Evolutionary conservation across 2,888 invertebrate species (phyloP).

Genomic region (Eueremaeus valkanovi): DNA sequence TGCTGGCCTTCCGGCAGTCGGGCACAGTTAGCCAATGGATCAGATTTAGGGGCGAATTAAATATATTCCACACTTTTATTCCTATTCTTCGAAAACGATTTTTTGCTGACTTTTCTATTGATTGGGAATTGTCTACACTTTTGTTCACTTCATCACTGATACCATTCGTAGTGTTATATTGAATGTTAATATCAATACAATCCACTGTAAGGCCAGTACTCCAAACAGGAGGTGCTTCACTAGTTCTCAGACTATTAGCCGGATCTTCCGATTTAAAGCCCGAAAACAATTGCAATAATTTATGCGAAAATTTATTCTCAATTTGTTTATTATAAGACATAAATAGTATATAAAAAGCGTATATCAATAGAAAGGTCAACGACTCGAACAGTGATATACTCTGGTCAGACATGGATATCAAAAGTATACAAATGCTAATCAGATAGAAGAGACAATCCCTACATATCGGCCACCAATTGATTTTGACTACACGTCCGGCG

Average conservation of each 20-base stretch:
- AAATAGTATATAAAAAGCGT: constrained; percentile 76
- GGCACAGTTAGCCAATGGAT: constrained; percentile 65
- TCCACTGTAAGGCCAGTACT: too few species aligned
- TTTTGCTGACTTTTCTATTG: too few species aligned
- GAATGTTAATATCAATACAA: too few species aligned
- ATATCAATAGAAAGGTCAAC: constrained; percentile 76
- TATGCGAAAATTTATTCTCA: constrained; percentile 30
- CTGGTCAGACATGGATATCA: constrained; percentile 71
- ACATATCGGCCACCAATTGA: constrained; percentile 93
- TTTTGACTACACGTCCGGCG: constrained; percentile 64
- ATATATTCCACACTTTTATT: not conserved
- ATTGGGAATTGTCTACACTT: too few species aligned
- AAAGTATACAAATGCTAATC: constrained; percentile 79
- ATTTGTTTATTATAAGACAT: constrained; percentile 44
- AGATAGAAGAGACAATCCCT: constrained; percentile 90
- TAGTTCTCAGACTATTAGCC: not conserved
- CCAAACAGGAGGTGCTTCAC: too few species aligned
- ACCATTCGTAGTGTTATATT: too few species aligned
- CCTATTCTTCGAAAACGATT: too few species aligned
- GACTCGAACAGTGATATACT: constrained; percentile 72
- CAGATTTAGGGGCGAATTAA: not conserved
- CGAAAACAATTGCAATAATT: not conserved
- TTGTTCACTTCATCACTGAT: too few species aligned
- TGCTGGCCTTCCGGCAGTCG: constrained; percentile 75
- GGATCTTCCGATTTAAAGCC: not conserved